These are phyloP conservation scores for Carassius gibelio DNA, from an alignment of 2,113 vertebrate species.

Conservation along the genomic window DNA sequence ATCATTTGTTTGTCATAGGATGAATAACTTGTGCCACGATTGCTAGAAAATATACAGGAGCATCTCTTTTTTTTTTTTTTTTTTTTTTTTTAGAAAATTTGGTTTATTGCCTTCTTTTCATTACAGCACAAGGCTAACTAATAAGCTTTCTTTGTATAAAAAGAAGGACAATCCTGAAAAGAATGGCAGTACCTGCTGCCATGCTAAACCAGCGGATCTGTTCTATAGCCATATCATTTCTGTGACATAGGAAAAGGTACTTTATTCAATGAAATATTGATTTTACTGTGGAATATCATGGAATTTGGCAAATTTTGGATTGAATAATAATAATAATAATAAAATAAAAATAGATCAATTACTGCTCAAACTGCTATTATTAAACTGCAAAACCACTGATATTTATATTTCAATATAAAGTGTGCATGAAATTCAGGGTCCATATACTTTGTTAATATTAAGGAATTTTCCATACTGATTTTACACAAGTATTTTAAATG, in stretches of 20 bases:
- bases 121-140: background rate
- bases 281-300: background rate
- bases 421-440: too few relatives aligned
- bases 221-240: background rate
- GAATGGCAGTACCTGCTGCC: background rate
- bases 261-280: background rate
- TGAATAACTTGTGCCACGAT: background rate
- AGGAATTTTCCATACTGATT: too few relatives aligned
- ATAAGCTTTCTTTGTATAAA: background rate
- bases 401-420: too few relatives aligned
- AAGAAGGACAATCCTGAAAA: background rate
- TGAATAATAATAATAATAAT: too few relatives aligned
- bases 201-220: background rate
- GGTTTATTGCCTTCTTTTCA: background rate
- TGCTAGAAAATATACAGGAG: background rate
- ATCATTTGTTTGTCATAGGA: background rate
- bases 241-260: background rate
- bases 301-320: too few relatives aligned
- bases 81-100: background rate
- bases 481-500: too few relatives aligned
- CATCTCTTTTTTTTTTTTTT: background rate
- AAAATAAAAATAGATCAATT: too few relatives aligned
- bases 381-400: too few relatives aligned
- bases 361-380: too few relatives aligned
- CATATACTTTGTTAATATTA: too few relatives aligned